phyloP scores from a whole-genome alignment of 1,140 invertebrate species.

The Sycophaga agraensis region DNA sequence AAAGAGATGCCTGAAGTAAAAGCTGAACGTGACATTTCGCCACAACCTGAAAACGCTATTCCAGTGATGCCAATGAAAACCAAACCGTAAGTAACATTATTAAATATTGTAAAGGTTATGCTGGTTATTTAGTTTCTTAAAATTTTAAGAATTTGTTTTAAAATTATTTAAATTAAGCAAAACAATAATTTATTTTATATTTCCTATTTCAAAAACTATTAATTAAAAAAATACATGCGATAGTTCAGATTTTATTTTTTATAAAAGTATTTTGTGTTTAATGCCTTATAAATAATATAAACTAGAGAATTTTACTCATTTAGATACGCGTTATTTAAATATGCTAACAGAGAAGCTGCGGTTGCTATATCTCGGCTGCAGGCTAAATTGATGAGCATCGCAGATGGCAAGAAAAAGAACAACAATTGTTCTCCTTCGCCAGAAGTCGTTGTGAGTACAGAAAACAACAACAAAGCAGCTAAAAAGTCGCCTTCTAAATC shows the following conservation, averaged over 20 bases:
- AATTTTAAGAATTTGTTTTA: too few species aligned
- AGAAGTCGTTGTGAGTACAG: neutral
- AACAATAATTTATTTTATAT: too few species aligned
- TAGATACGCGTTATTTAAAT: constrained; percentile 15
- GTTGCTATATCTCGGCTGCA: constrained; percentile 62
- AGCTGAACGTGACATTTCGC: constrained; percentile 50
- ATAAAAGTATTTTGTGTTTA: too few species aligned
- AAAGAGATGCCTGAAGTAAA: constrained; percentile 49
- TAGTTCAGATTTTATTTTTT: too few species aligned
- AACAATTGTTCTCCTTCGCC: constrained; percentile 50
- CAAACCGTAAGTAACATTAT: constrained; percentile 53
- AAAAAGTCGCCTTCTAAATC: constrained; percentile 50
- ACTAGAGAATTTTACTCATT: too few species aligned
- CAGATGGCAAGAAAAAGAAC: constrained; percentile 57
- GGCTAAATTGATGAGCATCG: constrained; percentile 64
- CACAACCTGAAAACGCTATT: constrained; percentile 52
- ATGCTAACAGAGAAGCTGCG: constrained; percentile 49
- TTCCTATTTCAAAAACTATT: too few species aligned
- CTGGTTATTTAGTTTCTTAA: too few species aligned
- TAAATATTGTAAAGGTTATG: too few species aligned
- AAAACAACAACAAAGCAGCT: constrained; percentile 40
- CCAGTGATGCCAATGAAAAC: constrained; percentile 52
- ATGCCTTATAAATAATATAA: too few species aligned
- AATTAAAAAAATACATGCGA: too few species aligned
- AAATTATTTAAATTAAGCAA: too few species aligned